Evolutionary conservation across 2,888 invertebrate species (phyloP), one percentile per base, ranked within the genome.

Genomic region (Ellobium chinense): DNA sequence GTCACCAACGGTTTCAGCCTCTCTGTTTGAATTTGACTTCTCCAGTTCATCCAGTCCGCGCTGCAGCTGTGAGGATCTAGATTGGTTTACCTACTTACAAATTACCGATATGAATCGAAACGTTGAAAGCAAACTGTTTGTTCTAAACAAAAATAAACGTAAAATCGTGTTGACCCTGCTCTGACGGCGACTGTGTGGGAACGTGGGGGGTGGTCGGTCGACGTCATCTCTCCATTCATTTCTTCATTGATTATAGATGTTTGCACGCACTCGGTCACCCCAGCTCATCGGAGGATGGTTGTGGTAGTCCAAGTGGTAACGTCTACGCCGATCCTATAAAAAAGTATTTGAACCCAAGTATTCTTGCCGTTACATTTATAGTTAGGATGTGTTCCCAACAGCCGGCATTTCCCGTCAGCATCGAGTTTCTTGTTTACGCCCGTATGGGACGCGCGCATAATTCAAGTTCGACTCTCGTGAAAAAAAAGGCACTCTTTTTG

Each of bases 141-240:
- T 72, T 18, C n/a, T 58, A 56, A 72, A 72, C 72, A 72, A 72
- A 72, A 72, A 72, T 72, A 72, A 34, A 58, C 60, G 24, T 58
- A 36, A 58, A 36, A 56, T 36, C 1, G 9, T 72, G 60, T 72
- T 72, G 72, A 72, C 60, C 34, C 34, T 72, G 36, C 37, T 14
- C 58, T 27, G 72, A 72, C 24, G 58, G 27, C 2, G 36, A 0
- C 14, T 36, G 27, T 37, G 36, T 1, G 1, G 36, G 34, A 34
- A 60, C 72, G 72, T 72, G 58, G 72, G 60, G 24, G 72, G 72
- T 60, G 36, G 60, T 14, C 9, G n/a, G 3, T 31, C 34, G 21
- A 9, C 36, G 27, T 56, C 46, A 46, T 56, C 21, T 37, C 37
- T 60, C 37, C 60, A 72, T 72, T 60, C 37, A 60, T 24, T 27